phyloP scores from a whole-genome alignment of 1,140 invertebrate species.

The Dendrolimus punctatus region DNA sequence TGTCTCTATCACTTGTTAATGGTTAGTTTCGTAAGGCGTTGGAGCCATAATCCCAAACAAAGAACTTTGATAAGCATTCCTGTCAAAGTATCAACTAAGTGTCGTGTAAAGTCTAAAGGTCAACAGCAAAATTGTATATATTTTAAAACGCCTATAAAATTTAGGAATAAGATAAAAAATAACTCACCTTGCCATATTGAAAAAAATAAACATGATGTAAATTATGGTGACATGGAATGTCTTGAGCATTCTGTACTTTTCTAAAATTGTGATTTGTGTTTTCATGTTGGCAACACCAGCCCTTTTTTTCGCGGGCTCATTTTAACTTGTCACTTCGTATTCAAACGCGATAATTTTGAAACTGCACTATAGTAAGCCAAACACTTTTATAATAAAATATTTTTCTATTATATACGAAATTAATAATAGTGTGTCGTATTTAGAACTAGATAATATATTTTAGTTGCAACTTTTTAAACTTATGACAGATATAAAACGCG shows the following conservation, averaged over 20 bases:
- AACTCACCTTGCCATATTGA: slow-evolving; percentile 56
- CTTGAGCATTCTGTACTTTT: slow-evolving; percentile 49
- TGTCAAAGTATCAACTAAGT: too few species aligned
- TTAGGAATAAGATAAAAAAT: not conserved
- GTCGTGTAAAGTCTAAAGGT: too few species aligned
- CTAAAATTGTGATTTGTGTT: slow-evolving; percentile 24
- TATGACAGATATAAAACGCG: too few species aligned
- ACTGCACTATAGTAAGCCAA: slow-evolving; percentile 7
- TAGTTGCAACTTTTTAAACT: too few species aligned
- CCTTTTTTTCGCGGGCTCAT: slow-evolving; percentile 47
- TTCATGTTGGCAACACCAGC: slow-evolving; percentile 65
- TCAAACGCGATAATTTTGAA: slow-evolving; percentile 19
- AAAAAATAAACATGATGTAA: slow-evolving; percentile 44
- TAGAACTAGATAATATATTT: too few species aligned
- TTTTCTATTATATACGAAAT: not conserved
- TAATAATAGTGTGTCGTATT: not conserved
- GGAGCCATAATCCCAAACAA: too few species aligned
- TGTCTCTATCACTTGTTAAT: too few species aligned
- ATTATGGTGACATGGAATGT: slow-evolving; percentile 39
- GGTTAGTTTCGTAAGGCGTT: too few species aligned
- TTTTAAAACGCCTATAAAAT: not conserved
- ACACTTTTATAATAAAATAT: not conserved
- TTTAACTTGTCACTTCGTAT: slow-evolving; percentile 38
- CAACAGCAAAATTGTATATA: too few species aligned
- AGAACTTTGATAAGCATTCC: too few species aligned